phyloP scores from a whole-genome alignment of 2,888 invertebrate species.

The Stenodera caucasica region DNA sequence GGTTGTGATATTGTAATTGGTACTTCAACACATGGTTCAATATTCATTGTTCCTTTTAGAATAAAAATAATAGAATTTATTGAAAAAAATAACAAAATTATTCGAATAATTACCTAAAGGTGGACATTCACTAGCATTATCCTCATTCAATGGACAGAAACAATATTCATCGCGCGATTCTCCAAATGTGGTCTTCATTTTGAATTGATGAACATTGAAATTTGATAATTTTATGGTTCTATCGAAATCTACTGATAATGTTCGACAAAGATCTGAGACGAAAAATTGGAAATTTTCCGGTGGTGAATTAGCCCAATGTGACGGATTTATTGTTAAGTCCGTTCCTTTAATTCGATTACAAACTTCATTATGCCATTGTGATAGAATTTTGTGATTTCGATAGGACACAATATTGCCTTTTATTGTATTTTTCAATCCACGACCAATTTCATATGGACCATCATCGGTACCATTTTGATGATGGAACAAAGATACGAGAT shows the following conservation, averaged over 20 bases:
- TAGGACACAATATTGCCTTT: conserved; percentile 59
- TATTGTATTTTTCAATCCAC: conserved; percentile 58
- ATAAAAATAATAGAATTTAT: too few relatives aligned
- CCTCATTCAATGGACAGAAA: neutral
- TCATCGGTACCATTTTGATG: conserved; percentile 56
- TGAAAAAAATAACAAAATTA: neutral
- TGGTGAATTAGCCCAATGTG: conserved; percentile 31
- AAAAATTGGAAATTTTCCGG: conserved; percentile 57
- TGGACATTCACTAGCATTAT: neutral
- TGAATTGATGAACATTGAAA: conserved; percentile 12
- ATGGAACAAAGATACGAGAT: conserved; percentile 16
- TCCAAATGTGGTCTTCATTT: neutral
- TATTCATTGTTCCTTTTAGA: conserved; percentile 14
- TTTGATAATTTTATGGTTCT: neutral
- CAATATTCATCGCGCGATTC: neutral
- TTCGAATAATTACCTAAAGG: neutral
- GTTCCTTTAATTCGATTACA: conserved; percentile 62
- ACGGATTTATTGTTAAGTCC: conserved; percentile 59
- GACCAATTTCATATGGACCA: conserved; percentile 61
- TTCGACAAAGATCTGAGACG: conserved; percentile 64
- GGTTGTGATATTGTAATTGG: conserved; percentile 67
- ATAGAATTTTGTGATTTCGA: conserved; percentile 52
- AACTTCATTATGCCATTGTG: conserved; percentile 52
- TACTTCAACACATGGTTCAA: conserved; percentile 53
- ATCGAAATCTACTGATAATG: conserved; percentile 21